A percentile compares a stretch with the other conserved stretches of the same genome.
These are phyloP conservation scores for Andrena marginata DNA, from an alignment of 2,888 invertebrate genomes.

Conservation along the genomic window DNA sequence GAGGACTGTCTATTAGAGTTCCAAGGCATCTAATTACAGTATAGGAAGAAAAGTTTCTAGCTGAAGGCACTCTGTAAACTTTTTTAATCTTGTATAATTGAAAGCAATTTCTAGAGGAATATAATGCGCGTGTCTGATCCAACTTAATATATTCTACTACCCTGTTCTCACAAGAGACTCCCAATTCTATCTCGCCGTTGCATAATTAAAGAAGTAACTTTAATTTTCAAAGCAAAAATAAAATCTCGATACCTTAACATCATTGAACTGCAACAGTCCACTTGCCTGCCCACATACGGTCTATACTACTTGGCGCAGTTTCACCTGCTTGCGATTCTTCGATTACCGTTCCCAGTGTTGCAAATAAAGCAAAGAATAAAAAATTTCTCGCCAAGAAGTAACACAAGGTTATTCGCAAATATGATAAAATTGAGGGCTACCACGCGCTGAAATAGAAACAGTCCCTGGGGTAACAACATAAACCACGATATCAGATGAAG, in stretches of 20 bases:
- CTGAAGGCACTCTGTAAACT: too few relatives aligned
- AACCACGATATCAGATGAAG: constrained; percentile 5
- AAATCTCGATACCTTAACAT: neutral
- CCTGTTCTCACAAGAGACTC: too few relatives aligned
- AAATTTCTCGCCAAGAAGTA: neutral
- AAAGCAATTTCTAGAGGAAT: too few relatives aligned
- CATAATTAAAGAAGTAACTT: too few relatives aligned
- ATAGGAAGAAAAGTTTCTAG: too few relatives aligned
- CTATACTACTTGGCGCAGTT: neutral
- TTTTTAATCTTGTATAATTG: too few relatives aligned
- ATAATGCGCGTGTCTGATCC: too few relatives aligned
- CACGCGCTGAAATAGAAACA: constrained; percentile 14
- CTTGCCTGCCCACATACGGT: neutral
- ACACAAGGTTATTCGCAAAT: constrained; percentile 6
- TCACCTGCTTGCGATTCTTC: too few relatives aligned
- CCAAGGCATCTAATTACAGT: too few relatives aligned
- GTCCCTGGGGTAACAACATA: neutral
- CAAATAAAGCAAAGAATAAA: neutral
- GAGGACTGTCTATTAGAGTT: neutral
- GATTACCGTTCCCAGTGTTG: neutral
- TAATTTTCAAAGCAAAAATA: neutral
- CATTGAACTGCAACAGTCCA: neutral
- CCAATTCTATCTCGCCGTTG: too few relatives aligned
- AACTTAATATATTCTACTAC: too few relatives aligned
- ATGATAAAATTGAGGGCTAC: constrained; percentile 5